Percentiles rank a stretch among this genome's conserved stretches.
These are phyloP conservation scores for Charanyca ferruginea DNA, from an alignment of 2,888 invertebrate species.

Conservation along the genomic window DNA sequence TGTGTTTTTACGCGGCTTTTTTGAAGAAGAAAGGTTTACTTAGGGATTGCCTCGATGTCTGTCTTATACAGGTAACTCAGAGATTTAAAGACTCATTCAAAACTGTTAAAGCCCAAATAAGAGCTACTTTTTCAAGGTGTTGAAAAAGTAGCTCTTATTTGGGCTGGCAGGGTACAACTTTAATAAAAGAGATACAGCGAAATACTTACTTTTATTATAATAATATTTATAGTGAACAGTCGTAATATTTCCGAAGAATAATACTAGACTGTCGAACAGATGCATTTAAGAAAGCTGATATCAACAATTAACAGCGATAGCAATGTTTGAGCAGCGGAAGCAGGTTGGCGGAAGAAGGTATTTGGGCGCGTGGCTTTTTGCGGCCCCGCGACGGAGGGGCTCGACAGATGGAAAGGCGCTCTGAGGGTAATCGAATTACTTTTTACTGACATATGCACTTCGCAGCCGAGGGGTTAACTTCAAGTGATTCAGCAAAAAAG, in stretches of 20 bases:
- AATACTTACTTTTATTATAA: not conserved
- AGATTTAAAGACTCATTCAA: conserved; percentile 6
- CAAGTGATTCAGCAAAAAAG: conserved; percentile 68
- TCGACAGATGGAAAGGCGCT: conserved; percentile 79
- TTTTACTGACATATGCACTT: conserved; percentile 66
- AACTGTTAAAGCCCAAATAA: not conserved
- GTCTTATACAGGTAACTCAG: conserved; percentile 7
- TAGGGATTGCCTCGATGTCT: conserved; percentile 31
- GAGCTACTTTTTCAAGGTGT: too few species aligned
- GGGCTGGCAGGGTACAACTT: not conserved
- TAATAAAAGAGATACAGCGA: not conserved
- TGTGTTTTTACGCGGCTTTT: conserved; percentile 44
- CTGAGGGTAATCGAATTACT: conserved; percentile 76
- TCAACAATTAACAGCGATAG: conserved; percentile 63
- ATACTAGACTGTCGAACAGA: conserved; percentile 45
- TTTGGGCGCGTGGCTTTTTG: conserved; percentile 83
- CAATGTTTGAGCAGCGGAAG: conserved; percentile 77
- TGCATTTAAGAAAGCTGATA: conserved; percentile 63
- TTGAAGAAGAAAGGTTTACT: conserved; percentile 35
- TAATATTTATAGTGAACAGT: not conserved
- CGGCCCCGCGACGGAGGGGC: conserved; percentile 71
- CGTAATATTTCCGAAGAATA: conserved; percentile 6
- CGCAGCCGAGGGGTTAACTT: conserved; percentile 66
- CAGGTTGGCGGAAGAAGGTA: conserved; percentile 84
- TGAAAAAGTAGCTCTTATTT: not conserved